Base-by-base conservation (phyloP, 2,888 invertebrate species). In the Aphidius colemani region DNA sequence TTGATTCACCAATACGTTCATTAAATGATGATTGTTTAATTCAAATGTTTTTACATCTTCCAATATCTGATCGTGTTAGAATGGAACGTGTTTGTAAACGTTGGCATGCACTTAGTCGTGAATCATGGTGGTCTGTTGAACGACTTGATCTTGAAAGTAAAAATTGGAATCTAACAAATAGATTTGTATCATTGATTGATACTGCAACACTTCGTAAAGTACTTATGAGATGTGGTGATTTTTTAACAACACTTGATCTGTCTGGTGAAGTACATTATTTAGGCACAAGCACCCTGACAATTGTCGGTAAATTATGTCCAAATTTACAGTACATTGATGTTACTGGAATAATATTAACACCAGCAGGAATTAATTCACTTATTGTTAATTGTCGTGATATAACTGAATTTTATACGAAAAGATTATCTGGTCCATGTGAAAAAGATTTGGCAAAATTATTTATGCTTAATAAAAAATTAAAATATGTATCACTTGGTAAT, bases 71-170 rank as follows among this genome's bases (percentile, higher is more conserved):
- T 70, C 79, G 86, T 65, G 83, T 88, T 39, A 78, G 83, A 66
- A 84, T 86, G n/a, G 87, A 88, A 74, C 79, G 85, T 75, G 87
- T 87, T 64, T 87, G 86, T 69, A 87, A 85, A 77, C 78, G 83
- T 50, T 88, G 88, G 88, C 84, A 83, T 67, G 79, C 69, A 49
- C 79, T 87, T 72, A 80, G 86, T 30, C 83, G 83, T 64, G 84
- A 86, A 68, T 85, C 86, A 71, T 82, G 87, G 74, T 75, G 82
- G 65, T 77, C 84, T 79, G 76, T 83, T 71, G 79, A 78, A 50
- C 72, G 64, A 58, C 58, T 82, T 30, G 75, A 80, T 67, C 66
- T 81, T 4, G 67, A 71, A 1, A 60, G 65, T 4, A 50, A 63
- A 8, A 73, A 69, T 7, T 79, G 78, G 75, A 74, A 74, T 30